phyloP scores from a whole-genome alignment of 2,113 vertebrate genomes.

The Ranitomeya variabilis region DNA sequence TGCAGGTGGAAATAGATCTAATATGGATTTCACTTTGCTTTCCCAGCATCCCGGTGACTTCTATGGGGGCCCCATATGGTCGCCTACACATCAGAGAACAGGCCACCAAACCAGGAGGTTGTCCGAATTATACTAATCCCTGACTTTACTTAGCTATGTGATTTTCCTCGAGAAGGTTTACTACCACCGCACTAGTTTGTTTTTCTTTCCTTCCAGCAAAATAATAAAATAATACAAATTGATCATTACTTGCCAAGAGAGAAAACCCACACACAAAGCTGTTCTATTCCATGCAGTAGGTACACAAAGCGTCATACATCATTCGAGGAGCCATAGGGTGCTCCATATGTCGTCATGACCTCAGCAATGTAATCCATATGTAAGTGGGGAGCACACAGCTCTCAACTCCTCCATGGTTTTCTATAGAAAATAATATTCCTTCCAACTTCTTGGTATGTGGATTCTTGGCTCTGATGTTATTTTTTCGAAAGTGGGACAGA shows the following conservation, averaged over 20 bases:
- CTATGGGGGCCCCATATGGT: not conserved
- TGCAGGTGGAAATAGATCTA: too few species aligned
- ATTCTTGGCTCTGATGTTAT: not conserved
- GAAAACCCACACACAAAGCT: conserved; percentile 40
- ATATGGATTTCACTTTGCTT: too few species aligned
- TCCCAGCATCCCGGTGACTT: too few species aligned
- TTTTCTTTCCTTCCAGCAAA: conserved; percentile 14
- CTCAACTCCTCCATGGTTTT: not conserved
- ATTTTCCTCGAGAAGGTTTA: not conserved
- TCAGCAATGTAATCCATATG: conserved; percentile 28
- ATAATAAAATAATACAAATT: conserved; percentile 6
- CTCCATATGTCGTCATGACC: conserved; percentile 32
- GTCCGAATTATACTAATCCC: not conserved
- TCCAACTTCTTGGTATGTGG: not conserved
- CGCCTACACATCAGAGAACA: not conserved
- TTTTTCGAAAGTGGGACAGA: not conserved
- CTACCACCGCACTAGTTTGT: not conserved
- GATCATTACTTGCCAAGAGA: conserved; percentile 7
- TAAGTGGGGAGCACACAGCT: conserved; percentile 14
- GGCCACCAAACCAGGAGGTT: not conserved
- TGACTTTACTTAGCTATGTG: not conserved
- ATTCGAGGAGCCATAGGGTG: conserved; percentile 26
- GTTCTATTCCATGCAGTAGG: conserved; percentile 9
- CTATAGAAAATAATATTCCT: not conserved
- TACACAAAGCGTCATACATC: conserved; percentile 36